Percentiles rank a stretch among this genome's conserved stretches.
Conservation (phyloP, 2,113 vertebrate species). For the Dasyprocta punctata region DNA sequence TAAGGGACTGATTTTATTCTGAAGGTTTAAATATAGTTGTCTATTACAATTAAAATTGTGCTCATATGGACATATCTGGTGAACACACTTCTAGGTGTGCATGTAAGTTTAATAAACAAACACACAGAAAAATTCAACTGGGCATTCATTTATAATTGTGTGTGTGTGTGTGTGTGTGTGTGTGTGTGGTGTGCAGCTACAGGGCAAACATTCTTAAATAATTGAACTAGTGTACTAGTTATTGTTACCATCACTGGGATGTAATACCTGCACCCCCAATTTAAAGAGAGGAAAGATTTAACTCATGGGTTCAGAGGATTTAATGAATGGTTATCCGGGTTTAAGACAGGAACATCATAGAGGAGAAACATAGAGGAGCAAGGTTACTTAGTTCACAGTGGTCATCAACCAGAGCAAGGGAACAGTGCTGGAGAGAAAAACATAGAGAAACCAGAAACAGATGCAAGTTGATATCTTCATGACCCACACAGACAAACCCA, state of each 20-base stretch:
- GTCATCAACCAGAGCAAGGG: background rate
- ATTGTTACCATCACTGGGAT: background rate
- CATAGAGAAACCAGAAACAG: background rate
- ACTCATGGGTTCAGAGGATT: background rate
- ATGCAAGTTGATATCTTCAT: background rate
- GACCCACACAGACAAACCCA: background rate
- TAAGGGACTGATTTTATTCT: background rate
- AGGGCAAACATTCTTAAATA: background rate
- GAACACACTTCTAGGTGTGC: background rate
- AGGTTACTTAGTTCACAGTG: background rate
- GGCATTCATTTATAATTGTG: background rate
- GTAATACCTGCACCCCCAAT: background rate
- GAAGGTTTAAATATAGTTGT: background rate
- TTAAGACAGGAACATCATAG: background rate
- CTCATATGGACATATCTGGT: background rate
- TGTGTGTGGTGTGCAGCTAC: background rate
- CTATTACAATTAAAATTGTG: background rate
- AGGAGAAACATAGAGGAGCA: background rate
- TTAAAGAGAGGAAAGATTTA: background rate
- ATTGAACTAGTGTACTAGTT: background rate
- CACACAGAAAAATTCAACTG: constrained; percentile 11
- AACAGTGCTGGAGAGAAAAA: background rate
- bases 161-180: background rate
- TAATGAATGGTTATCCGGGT: background rate
- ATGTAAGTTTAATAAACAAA: background rate